phyloP scores from a whole-genome alignment of 92 coral and sea anemone species.

The Zoanthus solanderi region DNA sequence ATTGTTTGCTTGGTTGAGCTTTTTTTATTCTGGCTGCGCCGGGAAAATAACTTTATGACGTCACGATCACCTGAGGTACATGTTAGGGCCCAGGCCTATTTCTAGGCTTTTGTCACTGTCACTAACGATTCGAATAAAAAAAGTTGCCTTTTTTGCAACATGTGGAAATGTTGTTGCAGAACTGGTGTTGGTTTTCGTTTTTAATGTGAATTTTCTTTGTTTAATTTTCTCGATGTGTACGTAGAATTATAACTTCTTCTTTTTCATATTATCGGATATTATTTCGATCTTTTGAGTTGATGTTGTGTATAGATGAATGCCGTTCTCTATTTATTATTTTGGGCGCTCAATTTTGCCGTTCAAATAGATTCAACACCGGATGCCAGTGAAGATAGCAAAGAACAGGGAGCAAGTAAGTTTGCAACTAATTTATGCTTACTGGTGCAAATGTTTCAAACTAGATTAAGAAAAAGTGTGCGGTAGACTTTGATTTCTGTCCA shows the following conservation, averaged over 20 bases:
- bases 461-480: neutral
- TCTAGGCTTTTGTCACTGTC: conserved; percentile 1
- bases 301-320: conserved; percentile 40
- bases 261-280: neutral
- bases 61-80: conserved; percentile 46
- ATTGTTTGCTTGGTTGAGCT: too few species aligned
- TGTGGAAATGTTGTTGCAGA: conserved; percentile 18
- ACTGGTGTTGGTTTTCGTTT: conserved; percentile 9
- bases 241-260: neutral
- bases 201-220: neutral
- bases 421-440: neutral
- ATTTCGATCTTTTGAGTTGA: neutral
- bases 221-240: neutral
- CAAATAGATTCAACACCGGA: conserved; percentile 31
- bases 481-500: neutral
- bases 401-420: conserved; percentile 22
- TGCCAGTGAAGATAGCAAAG: neutral
- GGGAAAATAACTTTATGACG: conserved; percentile 1
- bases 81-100: conserved; percentile 13
- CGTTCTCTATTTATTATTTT: conserved; percentile 24
- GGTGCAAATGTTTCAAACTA: neutral
- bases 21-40: neutral
- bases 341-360: conserved; percentile 24
- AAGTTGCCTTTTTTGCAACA: conserved; percentile 11
- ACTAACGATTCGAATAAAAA: conserved; percentile 24